Evolutionary conservation across 2,113 vertebrate genomes (phyloP).

Genomic region (Crotalus viridis): DNA sequence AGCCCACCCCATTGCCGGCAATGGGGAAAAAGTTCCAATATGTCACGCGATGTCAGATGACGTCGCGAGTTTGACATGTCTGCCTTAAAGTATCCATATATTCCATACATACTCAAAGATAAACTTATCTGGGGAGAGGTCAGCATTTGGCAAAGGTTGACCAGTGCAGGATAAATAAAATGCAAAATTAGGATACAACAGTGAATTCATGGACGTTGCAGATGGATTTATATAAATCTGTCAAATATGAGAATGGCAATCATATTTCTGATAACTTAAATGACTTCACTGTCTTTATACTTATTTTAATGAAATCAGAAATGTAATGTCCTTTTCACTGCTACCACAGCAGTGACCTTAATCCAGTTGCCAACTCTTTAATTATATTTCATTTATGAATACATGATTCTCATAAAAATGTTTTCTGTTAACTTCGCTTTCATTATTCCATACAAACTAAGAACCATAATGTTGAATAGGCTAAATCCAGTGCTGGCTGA

Average conservation of each 20-base stretch:
- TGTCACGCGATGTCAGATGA: no score
- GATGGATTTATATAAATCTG: neutral
- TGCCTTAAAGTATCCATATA: no score
- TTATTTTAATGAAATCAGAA: neutral
- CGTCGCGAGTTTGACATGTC: no score
- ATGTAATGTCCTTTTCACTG: neutral
- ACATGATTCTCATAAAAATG: neutral
- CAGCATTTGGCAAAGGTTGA: neutral
- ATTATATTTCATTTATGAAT: neutral
- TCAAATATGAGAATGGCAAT: neutral
- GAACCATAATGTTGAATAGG: neutral
- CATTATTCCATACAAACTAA: neutral
- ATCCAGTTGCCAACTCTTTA: neutral
- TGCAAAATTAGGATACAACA: neutral
- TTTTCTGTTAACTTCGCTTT: neutral
- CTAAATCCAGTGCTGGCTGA: neutral
- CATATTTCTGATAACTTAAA: neutral
- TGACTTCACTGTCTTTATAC: neutral
- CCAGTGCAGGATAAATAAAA: neutral
- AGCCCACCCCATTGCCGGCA: no score
- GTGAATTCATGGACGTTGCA: neutral
- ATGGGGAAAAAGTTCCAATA: no score
- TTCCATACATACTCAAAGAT: no score
- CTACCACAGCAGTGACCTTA: neutral
- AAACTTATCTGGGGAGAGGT: neutral